Evolutionary conservation across 2,888 invertebrate species (phyloP), one percentile per base, ranked within the genome.

Genomic region (Acholoe squamosa): DNA sequence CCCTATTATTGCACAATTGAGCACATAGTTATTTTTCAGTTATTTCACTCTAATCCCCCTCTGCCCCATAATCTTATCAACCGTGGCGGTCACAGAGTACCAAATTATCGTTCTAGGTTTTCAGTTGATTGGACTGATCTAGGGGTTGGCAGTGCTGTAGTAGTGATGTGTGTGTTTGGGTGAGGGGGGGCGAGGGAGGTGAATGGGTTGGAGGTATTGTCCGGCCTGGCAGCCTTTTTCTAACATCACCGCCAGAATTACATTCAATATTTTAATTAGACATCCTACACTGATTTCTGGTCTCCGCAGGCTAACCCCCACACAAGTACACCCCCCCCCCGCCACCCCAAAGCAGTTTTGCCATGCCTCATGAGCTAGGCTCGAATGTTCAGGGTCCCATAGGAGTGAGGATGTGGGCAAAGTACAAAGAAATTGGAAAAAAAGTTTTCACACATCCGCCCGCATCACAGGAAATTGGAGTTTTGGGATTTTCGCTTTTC

Each of bases 211-310:
- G 61, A 3, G 22, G 5, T 61, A 61, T 71, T 71, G 71, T 71
- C 71, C 71, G 31, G 3, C 71, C 25, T 28, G 28, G 71, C 31
- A 28, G 14, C 16, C 67, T 67, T 67, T n/a, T 22, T n/a, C 67
- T n/a, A 67, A 67, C 71, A 71, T 7, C 3, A 61, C 71, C 12
- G 25, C 71, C 12, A 25, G 71, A 1, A 22, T 71, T 71, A 28
- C 28, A 71, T 71, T 71, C 71, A 71, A 71, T 71, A 71, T 71
- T 71, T 71, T 71, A 71, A 71, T 71, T 71, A 71, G 71, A 71
- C 71, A 28, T n/a, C 61, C 5, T 14, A 43, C 43, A 43, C 43
- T 43, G 43, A 43, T 43, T 43, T 43, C 43, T 43, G 43, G 43
- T 43, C 5, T 3, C 43, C 43, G 43, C 43, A 10, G 19, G 61